phyloP scores from a whole-genome alignment of 1,140 invertebrate species.

The Drosophila quadrilineata region DNA sequence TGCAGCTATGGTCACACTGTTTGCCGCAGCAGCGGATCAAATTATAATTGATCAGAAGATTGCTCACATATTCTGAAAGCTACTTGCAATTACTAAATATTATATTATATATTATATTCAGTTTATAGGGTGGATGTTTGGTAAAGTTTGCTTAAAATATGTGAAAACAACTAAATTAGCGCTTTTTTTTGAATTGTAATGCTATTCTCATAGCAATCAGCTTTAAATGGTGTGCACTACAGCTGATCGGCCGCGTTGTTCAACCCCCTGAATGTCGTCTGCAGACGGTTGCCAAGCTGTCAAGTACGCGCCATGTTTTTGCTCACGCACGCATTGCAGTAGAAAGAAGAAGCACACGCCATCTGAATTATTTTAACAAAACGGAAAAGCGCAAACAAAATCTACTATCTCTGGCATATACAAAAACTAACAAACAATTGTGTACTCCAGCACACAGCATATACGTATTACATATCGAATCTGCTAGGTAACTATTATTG shows the following conservation, averaged over 20 bases:
- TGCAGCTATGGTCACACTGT: not conserved
- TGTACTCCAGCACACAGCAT: too few species aligned
- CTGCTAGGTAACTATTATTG: too few species aligned
- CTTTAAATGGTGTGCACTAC: not conserved
- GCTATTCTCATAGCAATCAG: not conserved
- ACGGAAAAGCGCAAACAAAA: slow-evolving; percentile 44
- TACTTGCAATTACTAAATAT: too few species aligned
- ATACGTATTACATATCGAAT: too few species aligned
- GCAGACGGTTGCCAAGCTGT: slow-evolving; percentile 37
- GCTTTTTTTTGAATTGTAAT: slow-evolving; percentile 2
- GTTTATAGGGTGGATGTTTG: too few species aligned
- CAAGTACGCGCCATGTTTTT: slow-evolving; percentile 45
- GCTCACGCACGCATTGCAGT: slow-evolving; percentile 43
- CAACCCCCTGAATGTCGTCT: slow-evolving; percentile 25
- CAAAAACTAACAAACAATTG: too few species aligned
- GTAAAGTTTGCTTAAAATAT: too few species aligned
- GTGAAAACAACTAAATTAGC: not conserved
- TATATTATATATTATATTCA: too few species aligned
- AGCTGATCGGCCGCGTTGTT: slow-evolving; percentile 8
- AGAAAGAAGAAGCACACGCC: slow-evolving; percentile 37
- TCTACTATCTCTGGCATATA: slow-evolving; percentile 15
- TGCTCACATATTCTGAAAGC: too few species aligned
- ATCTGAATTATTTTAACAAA: not conserved
- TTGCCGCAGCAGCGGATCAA: not conserved
- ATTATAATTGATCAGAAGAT: too few species aligned